phyloP scores from a whole-genome alignment of 2,113 vertebrate species.

The Bujurquina vittata region DNA sequence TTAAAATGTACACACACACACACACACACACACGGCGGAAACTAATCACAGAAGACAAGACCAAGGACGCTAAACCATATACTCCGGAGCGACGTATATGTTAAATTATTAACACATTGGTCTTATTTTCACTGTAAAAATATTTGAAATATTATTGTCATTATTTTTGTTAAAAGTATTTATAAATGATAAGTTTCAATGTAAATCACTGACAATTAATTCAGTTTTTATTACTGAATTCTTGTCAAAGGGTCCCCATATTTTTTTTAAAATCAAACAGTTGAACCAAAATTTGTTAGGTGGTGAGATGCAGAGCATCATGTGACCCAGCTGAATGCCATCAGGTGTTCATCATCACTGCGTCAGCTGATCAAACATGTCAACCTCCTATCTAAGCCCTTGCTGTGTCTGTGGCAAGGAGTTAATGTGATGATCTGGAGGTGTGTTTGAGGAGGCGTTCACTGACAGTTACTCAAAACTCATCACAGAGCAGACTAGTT shows the following conservation, averaged over 20 bases:
- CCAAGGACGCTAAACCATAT: no score
- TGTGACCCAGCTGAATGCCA: background rate
- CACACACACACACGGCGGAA: background rate
- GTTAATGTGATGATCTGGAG: background rate
- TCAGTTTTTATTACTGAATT: background rate
- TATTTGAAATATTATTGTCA: no score
- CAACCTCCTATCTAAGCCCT: background rate
- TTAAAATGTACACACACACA: constrained; percentile 2
- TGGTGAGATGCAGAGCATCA: background rate
- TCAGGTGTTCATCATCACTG: background rate
- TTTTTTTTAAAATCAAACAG: background rate
- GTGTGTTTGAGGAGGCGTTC: background rate
- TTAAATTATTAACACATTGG: no score
- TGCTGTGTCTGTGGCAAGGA: background rate
- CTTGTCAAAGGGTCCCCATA: background rate
- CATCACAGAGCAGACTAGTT: background rate
- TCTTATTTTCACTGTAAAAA: no score
- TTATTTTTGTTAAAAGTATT: no score
- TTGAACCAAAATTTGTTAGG: background rate
- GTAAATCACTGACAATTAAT: background rate
- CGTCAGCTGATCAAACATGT: background rate
- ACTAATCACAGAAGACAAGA: no score
- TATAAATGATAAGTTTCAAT: no score
- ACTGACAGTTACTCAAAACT: constrained; percentile 24
- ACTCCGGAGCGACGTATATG: no score